Evolutionary conservation across 1,140 invertebrate species (phyloP), one percentile per base, ranked within the genome.

Genomic region (Cryptotermes secundus): DNA sequence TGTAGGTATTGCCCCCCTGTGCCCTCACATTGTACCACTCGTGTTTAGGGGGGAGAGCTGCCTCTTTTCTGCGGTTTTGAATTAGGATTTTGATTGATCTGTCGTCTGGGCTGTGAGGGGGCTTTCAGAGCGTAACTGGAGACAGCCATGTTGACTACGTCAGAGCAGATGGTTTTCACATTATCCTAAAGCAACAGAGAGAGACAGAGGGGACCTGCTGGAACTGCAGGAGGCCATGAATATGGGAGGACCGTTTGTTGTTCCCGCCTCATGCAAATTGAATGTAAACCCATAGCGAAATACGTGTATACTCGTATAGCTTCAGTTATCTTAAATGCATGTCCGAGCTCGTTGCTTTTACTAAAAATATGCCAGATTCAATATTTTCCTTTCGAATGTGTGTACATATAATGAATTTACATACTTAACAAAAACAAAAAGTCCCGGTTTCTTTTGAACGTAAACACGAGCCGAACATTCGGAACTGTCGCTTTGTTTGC

Each of bases 161-260:
- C 59, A 72, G 59, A 72, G n/a, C 59, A 72, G 59, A 72, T 72
- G 59, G 59, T 72, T 72, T 31, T 72, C n/a, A 72, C 59, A 72
- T 72, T 72, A 72, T 72, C 59, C 59, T 72, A 72, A 72, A 72
- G 59, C 59, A 72, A 59, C 53, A 59, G 1, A 59, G 26, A 14
- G n/a, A n/a, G n/a, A n/a, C n/a, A n/a, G n/a, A n/a, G n/a, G n/a
- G n/a, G 16, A 14, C 53, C 59, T 31, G 59, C 59, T 72, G 59
- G 14, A 72, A 31, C 59, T 72, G 9, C 59, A 72, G 2, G 26
- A 31, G 59, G 59, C 59, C n/a, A 72, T 72, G 59, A 72, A 72
- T 72, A 72, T 1, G 59, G 59, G 59, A 72, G 9, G 26, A 72
- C 31, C 59, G 6, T 72, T 72, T 72, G 59, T 72, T 72, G 59